A percentile compares a stretch with the other conserved stretches of the same genome.
Evolutionary conservation across 1,140 invertebrate species (phyloP).

Genomic region (Bathynomus jamesi): DNA sequence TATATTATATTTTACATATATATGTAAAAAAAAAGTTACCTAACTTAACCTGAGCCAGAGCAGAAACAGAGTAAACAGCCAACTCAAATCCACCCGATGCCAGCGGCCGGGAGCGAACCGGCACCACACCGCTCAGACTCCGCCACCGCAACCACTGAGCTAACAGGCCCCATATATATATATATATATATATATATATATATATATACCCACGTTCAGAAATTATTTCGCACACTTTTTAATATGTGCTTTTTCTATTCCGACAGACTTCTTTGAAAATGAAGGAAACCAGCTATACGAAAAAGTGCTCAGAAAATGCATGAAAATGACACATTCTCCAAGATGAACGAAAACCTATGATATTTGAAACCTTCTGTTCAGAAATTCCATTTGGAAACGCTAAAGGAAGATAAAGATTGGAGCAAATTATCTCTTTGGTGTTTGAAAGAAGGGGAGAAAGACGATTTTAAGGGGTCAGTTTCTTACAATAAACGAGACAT

Average conservation of each 20-base stretch:
- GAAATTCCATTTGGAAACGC: background rate
- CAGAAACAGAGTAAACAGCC: too few relatives aligned
- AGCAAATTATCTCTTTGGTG: background rate
- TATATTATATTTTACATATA: background rate
- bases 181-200: conserved; percentile 4
- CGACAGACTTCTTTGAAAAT: background rate
- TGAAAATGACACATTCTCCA: background rate
- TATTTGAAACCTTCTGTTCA: background rate
- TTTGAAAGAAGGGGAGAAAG: background rate
- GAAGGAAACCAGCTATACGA: background rate
- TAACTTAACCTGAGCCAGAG: background rate
- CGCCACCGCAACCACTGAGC: too few relatives aligned
- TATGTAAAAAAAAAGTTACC: background rate
- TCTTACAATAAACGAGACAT: background rate
- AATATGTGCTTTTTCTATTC: background rate
- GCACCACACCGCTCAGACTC: too few relatives aligned
- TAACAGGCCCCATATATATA: background rate
- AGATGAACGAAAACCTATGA: too few relatives aligned
- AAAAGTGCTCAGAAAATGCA: background rate
- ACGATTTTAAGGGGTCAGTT: background rate
- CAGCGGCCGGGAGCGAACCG: too few relatives aligned
- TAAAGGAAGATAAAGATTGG: background rate
- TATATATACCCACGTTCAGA: background rate
- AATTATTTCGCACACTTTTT: background rate
- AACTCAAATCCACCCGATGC: too few relatives aligned